Base-by-base conservation (phyloP, 30 jellyfish, hydroid and myxozoan species). In the Morbakka virulenta region DNA sequence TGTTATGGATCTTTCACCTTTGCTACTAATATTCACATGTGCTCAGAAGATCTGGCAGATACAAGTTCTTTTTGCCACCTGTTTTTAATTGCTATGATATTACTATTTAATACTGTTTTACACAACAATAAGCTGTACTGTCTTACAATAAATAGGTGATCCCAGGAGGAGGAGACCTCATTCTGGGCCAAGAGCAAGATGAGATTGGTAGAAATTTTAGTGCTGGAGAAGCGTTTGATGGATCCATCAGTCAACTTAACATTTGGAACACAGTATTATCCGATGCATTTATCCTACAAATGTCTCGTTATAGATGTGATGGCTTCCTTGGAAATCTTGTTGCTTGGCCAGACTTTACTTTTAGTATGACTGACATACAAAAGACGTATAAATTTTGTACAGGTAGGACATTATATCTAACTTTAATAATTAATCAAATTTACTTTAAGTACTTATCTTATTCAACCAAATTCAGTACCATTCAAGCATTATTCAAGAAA, bases 181-280 rank as follows among this genome's bases (percentile, higher is more conserved):
- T 92, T 4, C 75, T 92, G 4, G 98, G 98, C 14, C 98, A 92
- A 86, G 98, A 92, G 47, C 98, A 92, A 72, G 98, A 92, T 63
- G 98, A 92, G 69, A 95, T 92, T 29, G 98, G 98, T 32, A 68
- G 98, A 35, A 92, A 92, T 52, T 92, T 92, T 83, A 92, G 98
- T 85, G 81, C 93, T 57, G 86, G 91, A 12, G 98, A 92, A 80
- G 91, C 98, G 22, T 85, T 92, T 57, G 84, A 78, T 49, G 98
- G 98, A 53, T 57, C 89, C 41, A 77, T 92, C 35, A 67, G 93
- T 11, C 98, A 92, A 52, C 62, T 92, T 14, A 92, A 92, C 62
- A 17, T 92, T 61, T 92, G 95, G 95, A 81, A 81, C 78, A 63
- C 69, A 26, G 96, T 90, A 21, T 76, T 84, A 6, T 63, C 96